Base-by-base conservation (phyloP, 2,888 invertebrate genomes). In the Muscina levida region DNA sequence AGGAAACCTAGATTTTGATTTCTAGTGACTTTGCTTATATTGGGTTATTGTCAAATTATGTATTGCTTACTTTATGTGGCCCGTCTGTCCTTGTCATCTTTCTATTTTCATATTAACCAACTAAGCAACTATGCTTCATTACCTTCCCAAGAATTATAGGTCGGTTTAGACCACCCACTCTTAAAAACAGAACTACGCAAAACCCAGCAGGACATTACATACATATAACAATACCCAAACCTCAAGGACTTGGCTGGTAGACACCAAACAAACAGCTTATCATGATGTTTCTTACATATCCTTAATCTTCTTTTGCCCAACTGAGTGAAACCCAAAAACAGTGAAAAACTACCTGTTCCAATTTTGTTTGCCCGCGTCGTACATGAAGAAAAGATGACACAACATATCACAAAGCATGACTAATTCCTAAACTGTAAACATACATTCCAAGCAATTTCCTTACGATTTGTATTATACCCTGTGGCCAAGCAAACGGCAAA, bases 381-480 rank as follows among this genome's bases (percentile, higher is more conserved):
- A n/a, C n/a, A n/a, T n/a, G n/a, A n/a, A 26, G 10, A 62, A 42
- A 59, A 31, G 31, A 31, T 31, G 31, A 31, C 31, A 31, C 3
- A 31, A 31, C 31, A 31, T 31, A n/a, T n/a, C n/a, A 11, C 6
- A 59, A 70, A 17, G 74, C 74, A 81, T 81, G 81, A 77, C 81
- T 81, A 77, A 81, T 81, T 72, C 37, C 66, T 37, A 26, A 42
- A 53, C 10, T 42, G 22, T 62, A 62, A 67, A 71, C 65, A 48
- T 66, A 57, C 48, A 39, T 11, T 31, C 15, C 39, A 31, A 48
- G 31, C n/a, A 13, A 44, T 62, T 77, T 44, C 13, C 13, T 70
- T 71, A 51, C 11, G 19, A 10, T 57, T 13, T 81, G 77, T 73
- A 73, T 72, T 68, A 73, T 42, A 67, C n/a, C n/a, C n/a, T n/a